Percentiles rank a stretch among this genome's conserved stretches.
phyloP scores from a whole-genome alignment of 2,888 invertebrate genomes.

The Callyntrura sp. region DNA sequence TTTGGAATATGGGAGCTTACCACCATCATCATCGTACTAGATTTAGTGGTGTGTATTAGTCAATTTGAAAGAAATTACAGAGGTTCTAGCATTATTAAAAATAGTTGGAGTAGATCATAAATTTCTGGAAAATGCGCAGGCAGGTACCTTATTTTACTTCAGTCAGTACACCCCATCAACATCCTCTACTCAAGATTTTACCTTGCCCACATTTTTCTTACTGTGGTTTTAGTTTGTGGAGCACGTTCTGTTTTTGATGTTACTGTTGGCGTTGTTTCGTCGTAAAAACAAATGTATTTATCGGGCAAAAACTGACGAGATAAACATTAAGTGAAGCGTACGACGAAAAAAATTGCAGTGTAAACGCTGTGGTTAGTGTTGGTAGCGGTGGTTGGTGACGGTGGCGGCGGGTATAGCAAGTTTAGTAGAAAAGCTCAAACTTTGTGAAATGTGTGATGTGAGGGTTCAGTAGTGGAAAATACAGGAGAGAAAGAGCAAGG shows the following conservation, averaged over 20 bases:
- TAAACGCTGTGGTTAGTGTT: constrained; percentile 59
- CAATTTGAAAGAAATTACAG: no score
- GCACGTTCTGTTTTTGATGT: background rate
- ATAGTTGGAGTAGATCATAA: no score
- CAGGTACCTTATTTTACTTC: background rate
- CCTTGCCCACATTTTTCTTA: constrained; percentile 8
- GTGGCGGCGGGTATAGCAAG: constrained; percentile 2
- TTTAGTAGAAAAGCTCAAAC: background rate
- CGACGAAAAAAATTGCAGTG: background rate
- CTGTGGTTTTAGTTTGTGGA: constrained; percentile 17
- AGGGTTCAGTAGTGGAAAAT: background rate
- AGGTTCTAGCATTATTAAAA: no score
- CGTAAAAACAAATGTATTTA: background rate
- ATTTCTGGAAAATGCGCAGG: no score
- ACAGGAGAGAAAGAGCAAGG: background rate
- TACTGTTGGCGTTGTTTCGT: background rate
- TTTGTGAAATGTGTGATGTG: constrained; percentile 22
- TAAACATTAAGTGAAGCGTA: constrained; percentile 28
- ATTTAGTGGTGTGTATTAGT: no score
- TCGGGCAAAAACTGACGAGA: constrained; percentile 18
- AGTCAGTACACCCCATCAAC: background rate
- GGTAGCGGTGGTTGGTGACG: background rate
- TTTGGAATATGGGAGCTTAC: no score
- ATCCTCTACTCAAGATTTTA: background rate
- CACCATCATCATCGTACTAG: no score